These are phyloP conservation scores for Hipposideros larvatus DNA, from an alignment of 2,797 vertebrate genomes.

Conservation along the genomic window DNA sequence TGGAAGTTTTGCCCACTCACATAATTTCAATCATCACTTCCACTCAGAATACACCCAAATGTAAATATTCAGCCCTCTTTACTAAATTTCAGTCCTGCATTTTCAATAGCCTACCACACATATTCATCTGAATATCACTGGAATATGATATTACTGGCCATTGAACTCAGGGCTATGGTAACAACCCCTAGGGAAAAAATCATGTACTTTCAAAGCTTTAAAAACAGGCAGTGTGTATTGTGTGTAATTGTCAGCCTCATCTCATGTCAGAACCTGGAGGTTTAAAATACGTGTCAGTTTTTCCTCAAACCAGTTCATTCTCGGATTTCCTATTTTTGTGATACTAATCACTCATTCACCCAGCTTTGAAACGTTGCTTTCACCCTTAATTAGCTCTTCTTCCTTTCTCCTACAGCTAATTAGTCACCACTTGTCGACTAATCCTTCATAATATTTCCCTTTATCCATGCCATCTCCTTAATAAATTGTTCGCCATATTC, in stretches of 20 bases:
- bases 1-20: neutral
- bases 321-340: slow-evolving; percentile 42
- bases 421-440: slow-evolving; percentile 35
- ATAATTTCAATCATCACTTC: neutral
- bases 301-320: neutral
- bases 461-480: neutral
- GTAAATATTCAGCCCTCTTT: neutral
- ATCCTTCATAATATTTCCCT: slow-evolving; percentile 55
- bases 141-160: neutral
- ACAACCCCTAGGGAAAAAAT: neutral
- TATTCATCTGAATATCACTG: neutral
- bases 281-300: slow-evolving; percentile 24
- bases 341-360: slow-evolving; percentile 18
- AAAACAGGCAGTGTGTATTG: neutral
- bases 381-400: slow-evolving; percentile 24
- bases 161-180: slow-evolving; percentile 24
- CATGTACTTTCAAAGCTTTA: neutral
- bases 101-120: neutral
- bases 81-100: neutral
- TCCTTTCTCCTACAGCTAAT: slow-evolving; percentile 54
- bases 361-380: slow-evolving; percentile 52
- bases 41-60: neutral
- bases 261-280: neutral
- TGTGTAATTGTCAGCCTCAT: neutral
- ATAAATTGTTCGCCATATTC: neutral